Evolutionary conservation across 2,797 vertebrate species (phyloP).

Genomic region (Rhabdophis nuchalis): DNA sequence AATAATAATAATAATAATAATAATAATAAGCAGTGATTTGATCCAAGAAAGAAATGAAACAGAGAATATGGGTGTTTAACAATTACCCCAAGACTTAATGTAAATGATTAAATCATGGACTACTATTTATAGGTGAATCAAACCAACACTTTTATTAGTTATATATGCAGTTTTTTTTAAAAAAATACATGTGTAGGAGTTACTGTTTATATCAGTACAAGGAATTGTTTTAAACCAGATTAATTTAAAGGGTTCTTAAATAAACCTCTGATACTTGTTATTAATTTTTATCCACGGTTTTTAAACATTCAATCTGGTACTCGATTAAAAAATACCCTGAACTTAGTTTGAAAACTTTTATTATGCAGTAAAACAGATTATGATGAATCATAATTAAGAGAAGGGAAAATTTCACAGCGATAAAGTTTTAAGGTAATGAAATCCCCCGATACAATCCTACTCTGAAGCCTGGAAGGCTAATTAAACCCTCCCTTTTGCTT

Average conservation of each 20-base stretch:
- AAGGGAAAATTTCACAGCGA: neutral
- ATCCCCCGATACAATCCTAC: neutral
- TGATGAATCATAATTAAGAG: neutral
- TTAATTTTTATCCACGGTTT: neutral
- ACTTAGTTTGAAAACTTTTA: neutral
- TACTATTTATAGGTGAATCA: neutral
- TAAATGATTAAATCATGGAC: neutral
- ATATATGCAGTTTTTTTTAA: neutral
- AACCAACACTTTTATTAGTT: neutral
- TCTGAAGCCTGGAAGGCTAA: neutral
- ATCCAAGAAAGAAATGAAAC: neutral
- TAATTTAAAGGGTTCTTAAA: neutral
- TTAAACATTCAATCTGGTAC: neutral
- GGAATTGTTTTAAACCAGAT: neutral
- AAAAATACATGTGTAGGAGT: neutral
- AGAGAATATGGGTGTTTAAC: neutral
- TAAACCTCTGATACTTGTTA: neutral
- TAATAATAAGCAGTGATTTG: neutral
- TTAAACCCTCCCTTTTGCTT: neutral
- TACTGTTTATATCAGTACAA: neutral
- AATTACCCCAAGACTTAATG: neutral
- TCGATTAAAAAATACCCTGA: neutral
- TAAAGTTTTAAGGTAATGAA: neutral
- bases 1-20: no score
- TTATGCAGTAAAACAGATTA: neutral